Evolutionary conservation across 2,113 vertebrate genomes (phyloP), one percentile per base, ranked within the genome.

Genomic region (Trogon melanurus): DNA sequence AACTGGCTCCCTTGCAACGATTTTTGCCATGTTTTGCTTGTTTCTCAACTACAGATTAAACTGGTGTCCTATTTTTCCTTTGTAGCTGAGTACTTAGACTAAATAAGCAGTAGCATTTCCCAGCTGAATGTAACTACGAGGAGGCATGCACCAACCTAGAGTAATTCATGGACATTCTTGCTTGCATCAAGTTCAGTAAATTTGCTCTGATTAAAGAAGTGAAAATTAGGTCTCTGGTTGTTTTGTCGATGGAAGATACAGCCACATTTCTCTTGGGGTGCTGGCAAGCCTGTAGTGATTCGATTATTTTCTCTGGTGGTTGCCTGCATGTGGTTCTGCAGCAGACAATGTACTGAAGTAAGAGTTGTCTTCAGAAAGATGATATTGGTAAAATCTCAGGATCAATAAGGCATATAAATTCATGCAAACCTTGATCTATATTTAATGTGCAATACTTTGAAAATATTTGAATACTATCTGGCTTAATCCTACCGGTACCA

Each of bases 381-480:
- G 62, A 54, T 66, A 48, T 27, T 34, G 41, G n/a, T 72, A 87
- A 66, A 91, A 83, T 73, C 50, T 94, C 9, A 8, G 47, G 32
- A 88, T 57, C 54, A 78, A 88, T 38, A 66, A 38, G 66, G 54
- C 41, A 67, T 57, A 54, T 70, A 78, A 36, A 82, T 89, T 91
- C 73, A 88, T 92, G 58, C 19, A 54, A 94, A 30, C n/a, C 15
- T 89, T 93, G 45, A 83, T 91, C 54, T 89, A 44, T 62, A 53
- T 66, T 72, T 89, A 80, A 82, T 85, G 71, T 93, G 25, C 13
- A 65, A 36, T 79, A 85, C 70, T 95, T 92, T 67, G 82, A 79
- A 91, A 69, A 80, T 91, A 66, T 76, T 95, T 91, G 34, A 78
- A 54, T 88, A 78, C 79, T 91, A 78, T 69, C 75, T 65, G 41